phyloP scores from a whole-genome alignment of 2,113 vertebrate genomes.

The Cricetomys ansorgei region DNA sequence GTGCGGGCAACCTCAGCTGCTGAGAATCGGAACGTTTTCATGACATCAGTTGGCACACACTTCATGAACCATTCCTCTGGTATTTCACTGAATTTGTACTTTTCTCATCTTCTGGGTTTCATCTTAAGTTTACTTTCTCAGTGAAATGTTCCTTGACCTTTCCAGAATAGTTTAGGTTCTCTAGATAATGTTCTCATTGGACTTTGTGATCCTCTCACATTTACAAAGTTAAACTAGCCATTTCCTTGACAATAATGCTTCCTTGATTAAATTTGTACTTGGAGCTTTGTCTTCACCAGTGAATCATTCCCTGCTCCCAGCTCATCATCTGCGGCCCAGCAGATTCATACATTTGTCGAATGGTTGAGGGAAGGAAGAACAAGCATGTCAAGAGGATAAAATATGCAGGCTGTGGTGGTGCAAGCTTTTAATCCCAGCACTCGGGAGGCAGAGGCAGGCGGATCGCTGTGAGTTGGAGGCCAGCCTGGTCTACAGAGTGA shows the following conservation, averaged over 20 bases:
- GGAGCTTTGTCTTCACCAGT: background rate
- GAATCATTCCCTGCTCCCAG: background rate
- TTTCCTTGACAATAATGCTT: constrained; percentile 45
- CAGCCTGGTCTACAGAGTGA: background rate
- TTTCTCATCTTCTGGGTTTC: background rate
- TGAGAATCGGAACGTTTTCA: background rate
- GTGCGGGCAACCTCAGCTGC: background rate
- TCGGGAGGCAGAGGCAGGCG: background rate
- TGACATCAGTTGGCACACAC: background rate
- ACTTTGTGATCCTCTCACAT: constrained; percentile 11
- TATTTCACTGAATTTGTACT: background rate
- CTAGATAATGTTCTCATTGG: background rate
- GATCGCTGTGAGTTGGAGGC: background rate
- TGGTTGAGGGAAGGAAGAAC: constrained; percentile 38
- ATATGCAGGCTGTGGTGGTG: background rate
- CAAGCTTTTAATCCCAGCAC: background rate
- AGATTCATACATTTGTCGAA: constrained; percentile 2
- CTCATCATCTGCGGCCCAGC: background rate
- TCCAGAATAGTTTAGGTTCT: background rate
- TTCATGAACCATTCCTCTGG: background rate
- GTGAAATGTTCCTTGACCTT: background rate
- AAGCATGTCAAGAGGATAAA: constrained; percentile 8
- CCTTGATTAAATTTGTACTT: constrained; percentile 8
- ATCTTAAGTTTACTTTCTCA: constrained; percentile 1
- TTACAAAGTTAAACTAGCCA: constrained; percentile 1